Evolutionary conservation across 2,888 invertebrate species (phyloP).

Genomic region (Cabera pusaria): DNA sequence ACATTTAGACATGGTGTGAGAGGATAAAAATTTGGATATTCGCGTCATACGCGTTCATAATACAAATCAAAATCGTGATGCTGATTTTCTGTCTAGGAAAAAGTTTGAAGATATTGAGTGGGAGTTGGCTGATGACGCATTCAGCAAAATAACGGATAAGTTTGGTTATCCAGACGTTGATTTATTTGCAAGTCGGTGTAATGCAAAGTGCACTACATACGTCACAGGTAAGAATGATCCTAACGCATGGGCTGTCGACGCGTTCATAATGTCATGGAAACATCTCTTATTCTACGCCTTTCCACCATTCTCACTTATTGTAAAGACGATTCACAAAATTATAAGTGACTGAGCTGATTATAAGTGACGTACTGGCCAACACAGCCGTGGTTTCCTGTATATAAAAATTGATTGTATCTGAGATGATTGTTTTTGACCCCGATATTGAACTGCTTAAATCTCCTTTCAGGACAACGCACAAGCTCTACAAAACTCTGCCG

Average conservation of each 20-base stretch:
- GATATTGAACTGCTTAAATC: neutral
- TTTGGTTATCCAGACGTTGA: conserved; percentile 8
- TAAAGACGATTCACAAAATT: conserved; percentile 1
- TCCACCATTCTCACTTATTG: conserved; percentile 2
- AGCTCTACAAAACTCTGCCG: conserved; percentile 20
- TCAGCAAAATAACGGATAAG: neutral
- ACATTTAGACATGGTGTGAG: conserved; percentile 9
- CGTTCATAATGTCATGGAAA: conserved; percentile 6
- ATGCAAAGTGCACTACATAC: conserved; percentile 7
- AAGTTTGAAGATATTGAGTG: conserved; percentile 9
- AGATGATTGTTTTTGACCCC: neutral
- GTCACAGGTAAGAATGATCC: conserved; percentile 10
- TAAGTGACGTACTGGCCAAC: conserved; percentile 2
- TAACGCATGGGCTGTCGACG: conserved; percentile 5
- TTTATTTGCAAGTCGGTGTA: conserved; percentile 7
- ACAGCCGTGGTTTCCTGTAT: conserved; percentile 11
- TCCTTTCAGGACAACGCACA: neutral
- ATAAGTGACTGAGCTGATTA: too few relatives aligned
- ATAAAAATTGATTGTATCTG: neutral
- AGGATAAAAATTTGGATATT: neutral
- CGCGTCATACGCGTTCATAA: conserved; percentile 5
- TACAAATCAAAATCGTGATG: conserved; percentile 1
- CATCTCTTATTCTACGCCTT: conserved; percentile 5
- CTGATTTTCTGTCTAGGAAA: conserved; percentile 4
- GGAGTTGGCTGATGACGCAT: neutral